These are phyloP conservation scores for Rhinella marina DNA, from an alignment of 2,797 vertebrate genomes.

Conservation along the genomic window DNA sequence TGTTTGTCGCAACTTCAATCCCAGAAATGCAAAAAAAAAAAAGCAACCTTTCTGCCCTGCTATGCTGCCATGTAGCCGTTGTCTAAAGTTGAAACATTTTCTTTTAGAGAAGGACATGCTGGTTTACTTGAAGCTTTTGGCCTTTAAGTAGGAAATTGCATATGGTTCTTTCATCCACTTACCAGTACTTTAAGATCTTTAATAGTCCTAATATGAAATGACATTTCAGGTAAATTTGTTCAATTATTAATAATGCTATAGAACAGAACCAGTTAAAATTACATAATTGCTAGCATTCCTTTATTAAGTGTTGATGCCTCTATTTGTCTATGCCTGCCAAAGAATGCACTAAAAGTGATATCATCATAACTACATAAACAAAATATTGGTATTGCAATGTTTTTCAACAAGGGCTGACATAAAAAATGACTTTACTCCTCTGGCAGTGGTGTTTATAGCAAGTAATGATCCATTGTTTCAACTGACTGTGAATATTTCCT, in stretches of 20 bases:
- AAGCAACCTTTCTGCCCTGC: too few species aligned
- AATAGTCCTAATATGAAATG: not conserved
- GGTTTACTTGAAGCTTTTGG: not conserved
- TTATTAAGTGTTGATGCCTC: slow-evolving; percentile 11
- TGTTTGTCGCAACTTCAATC: too few species aligned
- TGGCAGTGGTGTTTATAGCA: not conserved
- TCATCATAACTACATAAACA: slow-evolving; percentile 55
- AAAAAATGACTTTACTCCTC: slow-evolving; percentile 61
- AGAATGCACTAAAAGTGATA: slow-evolving; percentile 43
- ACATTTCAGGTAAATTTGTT: not conserved
- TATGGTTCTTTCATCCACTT: not conserved
- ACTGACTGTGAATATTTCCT: slow-evolving; percentile 48
- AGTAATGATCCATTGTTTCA: slow-evolving; percentile 23
- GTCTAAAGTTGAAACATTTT: too few species aligned
- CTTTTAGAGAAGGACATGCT: too few species aligned
- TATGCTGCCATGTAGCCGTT: too few species aligned
- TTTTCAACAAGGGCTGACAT: slow-evolving; percentile 51
- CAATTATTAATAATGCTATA: not conserved
- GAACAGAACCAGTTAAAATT: not conserved
- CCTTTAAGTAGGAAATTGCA: not conserved
- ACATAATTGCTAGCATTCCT: not conserved
- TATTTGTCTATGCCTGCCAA: slow-evolving; percentile 31
- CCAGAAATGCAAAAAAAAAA: too few species aligned
- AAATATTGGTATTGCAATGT: slow-evolving; percentile 46
- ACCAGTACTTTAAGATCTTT: not conserved